These are phyloP conservation scores for Machimus atricapillus DNA, from an alignment of 2,888 invertebrate genomes.

Conservation along the genomic window DNA sequence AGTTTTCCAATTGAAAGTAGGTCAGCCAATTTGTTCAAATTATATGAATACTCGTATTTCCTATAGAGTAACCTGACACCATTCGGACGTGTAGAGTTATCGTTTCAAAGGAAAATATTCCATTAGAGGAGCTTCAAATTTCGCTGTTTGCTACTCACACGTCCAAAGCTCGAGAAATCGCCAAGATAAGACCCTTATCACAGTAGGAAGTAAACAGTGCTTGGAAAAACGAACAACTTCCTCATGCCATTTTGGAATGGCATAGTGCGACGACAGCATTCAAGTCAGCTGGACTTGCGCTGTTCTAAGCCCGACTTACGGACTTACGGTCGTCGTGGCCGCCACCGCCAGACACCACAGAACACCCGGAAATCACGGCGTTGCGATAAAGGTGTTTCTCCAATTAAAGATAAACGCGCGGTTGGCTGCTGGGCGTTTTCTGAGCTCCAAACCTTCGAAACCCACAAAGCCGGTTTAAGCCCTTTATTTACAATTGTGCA, in stretches of 20 bases:
- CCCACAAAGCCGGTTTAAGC: background rate
- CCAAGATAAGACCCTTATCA: constrained; percentile 18
- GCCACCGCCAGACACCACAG: background rate
- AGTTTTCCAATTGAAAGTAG: background rate
- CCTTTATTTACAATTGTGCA: background rate
- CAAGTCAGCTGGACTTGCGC: background rate
- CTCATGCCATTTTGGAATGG: background rate
- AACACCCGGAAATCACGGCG: background rate
- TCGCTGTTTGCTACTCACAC: background rate
- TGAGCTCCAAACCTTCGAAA: background rate
- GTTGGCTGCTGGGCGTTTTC: background rate
- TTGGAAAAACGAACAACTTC: background rate
- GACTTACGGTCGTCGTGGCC: background rate
- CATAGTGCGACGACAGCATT: background rate
- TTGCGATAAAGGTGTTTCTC: background rate
- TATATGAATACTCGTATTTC: background rate
- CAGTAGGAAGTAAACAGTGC: constrained; percentile 26
- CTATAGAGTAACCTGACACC: background rate
- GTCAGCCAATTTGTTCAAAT: background rate
- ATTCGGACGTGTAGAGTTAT: background rate
- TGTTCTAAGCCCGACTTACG: background rate
- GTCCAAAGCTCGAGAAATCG: background rate
- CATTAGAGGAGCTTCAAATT: background rate
- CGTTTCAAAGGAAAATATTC: background rate
- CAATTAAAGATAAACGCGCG: background rate